These are phyloP conservation scores for Excalfactoria chinensis DNA, from an alignment of 2,113 vertebrate genomes.

Conservation along the genomic window DNA sequence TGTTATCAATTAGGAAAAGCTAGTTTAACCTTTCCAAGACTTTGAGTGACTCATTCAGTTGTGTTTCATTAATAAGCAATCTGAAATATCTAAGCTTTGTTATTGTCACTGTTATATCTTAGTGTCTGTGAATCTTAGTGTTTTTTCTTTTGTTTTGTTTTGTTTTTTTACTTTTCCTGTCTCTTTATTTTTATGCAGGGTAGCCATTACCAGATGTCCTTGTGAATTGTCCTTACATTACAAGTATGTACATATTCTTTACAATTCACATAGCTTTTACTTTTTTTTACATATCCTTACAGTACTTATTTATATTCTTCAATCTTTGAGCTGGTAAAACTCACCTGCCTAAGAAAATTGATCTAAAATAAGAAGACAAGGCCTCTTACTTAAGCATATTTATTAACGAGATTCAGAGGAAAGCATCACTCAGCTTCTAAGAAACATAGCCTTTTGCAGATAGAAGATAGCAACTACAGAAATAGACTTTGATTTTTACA, in stretches of 20 bases:
- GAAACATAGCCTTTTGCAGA: background rate
- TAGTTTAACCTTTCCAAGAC: background rate
- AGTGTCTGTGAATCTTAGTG: background rate
- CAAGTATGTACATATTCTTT: background rate
- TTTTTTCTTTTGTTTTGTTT: no score
- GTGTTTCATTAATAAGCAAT: background rate
- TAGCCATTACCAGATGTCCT: background rate
- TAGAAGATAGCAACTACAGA: background rate
- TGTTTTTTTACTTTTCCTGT: background rate
- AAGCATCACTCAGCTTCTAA: background rate
- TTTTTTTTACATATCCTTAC: background rate
- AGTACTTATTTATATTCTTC: background rate
- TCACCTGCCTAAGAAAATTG: background rate
- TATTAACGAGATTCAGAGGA: background rate
- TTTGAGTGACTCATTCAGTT: background rate
- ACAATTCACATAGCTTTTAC: background rate
- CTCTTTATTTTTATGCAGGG: background rate
- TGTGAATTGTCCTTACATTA: background rate
- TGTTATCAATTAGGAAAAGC: background rate
- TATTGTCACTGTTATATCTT: background rate
- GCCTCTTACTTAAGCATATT: background rate
- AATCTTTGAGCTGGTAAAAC: background rate
- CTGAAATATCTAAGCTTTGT: background rate
- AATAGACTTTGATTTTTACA: constrained; percentile 2
- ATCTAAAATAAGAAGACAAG: background rate